Evolutionary conservation across 1,140 invertebrate species (phyloP).

Genomic region (Bombus vancouverensis): DNA sequence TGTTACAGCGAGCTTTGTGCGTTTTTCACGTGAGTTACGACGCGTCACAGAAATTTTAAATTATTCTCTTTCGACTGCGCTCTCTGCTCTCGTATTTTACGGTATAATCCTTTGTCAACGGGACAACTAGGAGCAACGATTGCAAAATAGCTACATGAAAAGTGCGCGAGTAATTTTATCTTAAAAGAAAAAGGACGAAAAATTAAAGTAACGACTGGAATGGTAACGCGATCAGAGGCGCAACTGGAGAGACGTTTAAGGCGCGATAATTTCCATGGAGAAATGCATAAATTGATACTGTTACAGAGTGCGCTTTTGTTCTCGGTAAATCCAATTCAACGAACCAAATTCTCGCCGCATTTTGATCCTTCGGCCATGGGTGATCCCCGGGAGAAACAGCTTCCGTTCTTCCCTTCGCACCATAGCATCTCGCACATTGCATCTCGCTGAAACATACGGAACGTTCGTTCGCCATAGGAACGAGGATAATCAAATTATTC

Average conservation of each 20-base stretch:
- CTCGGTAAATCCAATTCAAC: neutral
- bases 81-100: too few species aligned
- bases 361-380: slow-evolving; percentile 87
- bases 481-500: slow-evolving; percentile 22
- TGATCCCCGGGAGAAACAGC: slow-evolving; percentile 72
- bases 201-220: neutral
- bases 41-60: too few species aligned
- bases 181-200: too few species aligned
- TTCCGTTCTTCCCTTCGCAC: slow-evolving; percentile 77
- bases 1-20: too few species aligned
- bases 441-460: slow-evolving; percentile 50
- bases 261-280: neutral
- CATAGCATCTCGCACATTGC: slow-evolving; percentile 83
- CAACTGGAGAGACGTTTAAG: neutral
- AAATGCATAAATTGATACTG: neutral
- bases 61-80: too few species aligned
- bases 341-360: slow-evolving; percentile 84
- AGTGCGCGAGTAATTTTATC: too few species aligned
- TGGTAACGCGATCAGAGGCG: neutral
- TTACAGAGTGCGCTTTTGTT: neutral
- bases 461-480: neutral
- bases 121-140: too few species aligned
- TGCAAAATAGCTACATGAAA: too few species aligned
- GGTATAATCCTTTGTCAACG: too few species aligned
- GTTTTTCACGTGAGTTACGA: too few species aligned